Base-by-base conservation (phyloP, 2,797 vertebrate genomes). In the Ataeniobius toweri region DNA sequence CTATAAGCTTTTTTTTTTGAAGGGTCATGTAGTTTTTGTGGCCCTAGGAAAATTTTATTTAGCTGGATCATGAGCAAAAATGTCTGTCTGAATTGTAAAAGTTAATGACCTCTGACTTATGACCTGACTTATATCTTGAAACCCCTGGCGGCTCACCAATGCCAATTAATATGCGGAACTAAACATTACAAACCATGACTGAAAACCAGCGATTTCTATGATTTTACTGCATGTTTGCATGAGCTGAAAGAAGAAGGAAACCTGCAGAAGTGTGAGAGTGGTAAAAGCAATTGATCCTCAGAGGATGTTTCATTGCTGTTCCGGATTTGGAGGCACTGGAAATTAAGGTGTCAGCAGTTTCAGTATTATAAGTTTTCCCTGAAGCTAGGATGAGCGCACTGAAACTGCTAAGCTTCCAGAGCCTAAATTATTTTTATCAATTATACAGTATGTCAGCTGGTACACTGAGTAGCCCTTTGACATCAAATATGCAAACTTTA, bases 341-440 rank as follows among this genome's bases (percentile, higher is more conserved):
- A 87, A 81, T 71, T 12, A 80, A 81, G 55, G 79, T 41, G 86
- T 95, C 93, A 94, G 93, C 93, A 90, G 71, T 88, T 92, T 85
- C 71, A 75, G 69, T 74, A 86, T 84, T 89, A 72, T 83, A 91
- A 75, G 88, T 93, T 91, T 87, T 85, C 90, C 78, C 79, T 5
- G 26, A 81, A 83, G 87, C 86, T 80, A 85, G 83, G 86, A 83
- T 77, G 46, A 86, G 85, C 24, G 83, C 90, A 82, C 76, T 83
- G 85, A 85, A 80, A 83, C 84, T 69, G 72, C 88, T 88, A 85
- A 87, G 79, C 85, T 84, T 88, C 78, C 63, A n/a, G 76, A 80
- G 77, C 78, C 76, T 88, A 90, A 93, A 94, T 93, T 91, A 80
- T 88, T 89, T 85, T 89, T 85, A 93, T 94, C 91, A 93, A 86